These are phyloP conservation scores for Agrochola macilenta DNA, from an alignment of 2,888 invertebrate species.

Conservation along the genomic window DNA sequence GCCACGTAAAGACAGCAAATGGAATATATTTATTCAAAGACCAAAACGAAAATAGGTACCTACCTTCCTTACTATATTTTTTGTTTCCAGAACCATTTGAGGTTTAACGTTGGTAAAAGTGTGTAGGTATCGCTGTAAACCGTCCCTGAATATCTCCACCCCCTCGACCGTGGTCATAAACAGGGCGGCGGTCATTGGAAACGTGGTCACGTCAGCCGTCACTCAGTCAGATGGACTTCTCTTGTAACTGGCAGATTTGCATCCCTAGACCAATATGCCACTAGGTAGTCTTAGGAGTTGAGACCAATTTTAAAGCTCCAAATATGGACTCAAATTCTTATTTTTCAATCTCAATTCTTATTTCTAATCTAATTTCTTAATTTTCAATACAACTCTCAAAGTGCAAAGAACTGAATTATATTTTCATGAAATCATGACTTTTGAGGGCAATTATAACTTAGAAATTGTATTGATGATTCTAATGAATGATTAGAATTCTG, in stretches of 20 bases:
- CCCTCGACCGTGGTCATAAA: slow-evolving; percentile 20
- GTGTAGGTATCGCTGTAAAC: neutral
- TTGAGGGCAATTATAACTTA: no score
- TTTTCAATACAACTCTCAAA: no score
- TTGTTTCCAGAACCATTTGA: neutral
- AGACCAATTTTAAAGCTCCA: slow-evolving; percentile 6
- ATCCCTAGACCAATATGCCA: slow-evolving; percentile 54
- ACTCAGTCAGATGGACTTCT: slow-evolving; percentile 76
- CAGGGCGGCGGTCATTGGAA: slow-evolving; percentile 46
- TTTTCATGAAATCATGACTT: no score
- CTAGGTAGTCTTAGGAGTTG: slow-evolving; percentile 28
- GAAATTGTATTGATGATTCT: no score
- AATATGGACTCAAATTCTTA: neutral
- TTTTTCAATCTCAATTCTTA: no score
- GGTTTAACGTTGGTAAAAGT: neutral
- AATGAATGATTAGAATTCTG: no score
- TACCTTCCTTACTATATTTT: neutral
- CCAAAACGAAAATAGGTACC: no score
- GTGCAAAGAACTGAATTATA: no score
- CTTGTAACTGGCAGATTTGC: slow-evolving; percentile 75
- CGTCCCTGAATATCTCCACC: slow-evolving; percentile 6
- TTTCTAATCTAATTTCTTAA: no score
- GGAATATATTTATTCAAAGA: neutral
- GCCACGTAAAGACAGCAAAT: neutral
- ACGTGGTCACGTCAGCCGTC: slow-evolving; percentile 73